Evolutionary conservation across 1,140 invertebrate species (phyloP).

Genomic region (Copidosoma floridanum): DNA sequence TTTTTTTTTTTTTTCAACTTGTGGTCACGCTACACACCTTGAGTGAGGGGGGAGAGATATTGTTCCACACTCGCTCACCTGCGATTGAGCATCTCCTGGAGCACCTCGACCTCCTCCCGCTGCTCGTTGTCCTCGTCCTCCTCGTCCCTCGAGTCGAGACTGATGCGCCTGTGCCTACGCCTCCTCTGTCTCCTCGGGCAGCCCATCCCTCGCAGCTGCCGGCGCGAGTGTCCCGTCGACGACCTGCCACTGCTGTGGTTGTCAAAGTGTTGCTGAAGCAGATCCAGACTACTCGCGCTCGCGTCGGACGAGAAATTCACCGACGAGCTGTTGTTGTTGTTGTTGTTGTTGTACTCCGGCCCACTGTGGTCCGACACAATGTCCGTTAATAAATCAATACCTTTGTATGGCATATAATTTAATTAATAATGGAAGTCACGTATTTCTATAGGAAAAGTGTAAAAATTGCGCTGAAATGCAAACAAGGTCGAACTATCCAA

Average conservation of each 20-base stretch:
- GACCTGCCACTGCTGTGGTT: too few species aligned
- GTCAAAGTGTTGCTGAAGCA: neutral
- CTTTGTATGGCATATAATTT: too few species aligned
- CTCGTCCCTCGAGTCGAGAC: neutral
- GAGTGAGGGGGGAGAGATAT: too few species aligned
- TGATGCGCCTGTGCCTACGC: neutral
- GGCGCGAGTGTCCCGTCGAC: neutral
- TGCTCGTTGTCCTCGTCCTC: conserved; percentile 3
- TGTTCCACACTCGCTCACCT: neutral
- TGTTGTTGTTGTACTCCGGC: conserved; percentile 56
- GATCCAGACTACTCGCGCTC: conserved; percentile 10
- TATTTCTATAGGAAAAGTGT: too few species aligned
- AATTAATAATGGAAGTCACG: too few species aligned
- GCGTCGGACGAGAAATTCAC: conserved; percentile 8
- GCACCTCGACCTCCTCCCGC: conserved; percentile 7
- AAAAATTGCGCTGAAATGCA: too few species aligned
- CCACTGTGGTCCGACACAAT: conserved; percentile 64
- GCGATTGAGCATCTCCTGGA: conserved; percentile 9
- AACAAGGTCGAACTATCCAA: too few species aligned
- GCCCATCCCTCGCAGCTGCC: neutral
- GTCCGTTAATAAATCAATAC: too few species aligned
- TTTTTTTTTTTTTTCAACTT: too few species aligned
- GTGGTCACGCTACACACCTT: too few species aligned
- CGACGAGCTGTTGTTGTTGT: conserved; percentile 12
- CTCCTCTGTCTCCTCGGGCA: neutral